Evolutionary conservation across 2,113 vertebrate genomes (phyloP), one percentile per base, ranked within the genome.

Genomic region (Eolophus roseicapilla): DNA sequence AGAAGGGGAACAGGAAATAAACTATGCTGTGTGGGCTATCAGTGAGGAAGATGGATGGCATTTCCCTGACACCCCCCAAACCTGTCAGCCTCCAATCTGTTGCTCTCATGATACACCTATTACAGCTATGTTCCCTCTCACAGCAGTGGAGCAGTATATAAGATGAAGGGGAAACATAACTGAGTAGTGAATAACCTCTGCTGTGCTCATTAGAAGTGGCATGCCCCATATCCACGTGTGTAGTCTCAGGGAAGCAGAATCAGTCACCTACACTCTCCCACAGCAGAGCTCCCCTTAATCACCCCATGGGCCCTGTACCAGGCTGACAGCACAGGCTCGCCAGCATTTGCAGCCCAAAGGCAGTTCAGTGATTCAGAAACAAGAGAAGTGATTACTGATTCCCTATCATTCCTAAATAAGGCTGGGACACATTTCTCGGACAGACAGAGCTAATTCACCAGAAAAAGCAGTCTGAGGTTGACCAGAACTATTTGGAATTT

Each of bases 171-270:
- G 18, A 15, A 87, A 33, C 1, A 3, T 21, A 74, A 73, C 0
- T 11, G 33, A 57, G 70, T 3, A 60, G 44, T 6, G 15, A 80
- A 62, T 20, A 76, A 65, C 11, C 20, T 67, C 39, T 77, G 71
- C 39, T 24, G 43, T 49, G 35, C 67, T 43, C 29, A 43, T 25
- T 1, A 39, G 44, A 39, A 50, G 41, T 10, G 24, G 59, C 49
- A 63, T 0, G 5, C 3, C 39, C 44, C 7, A 2, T 6, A 70
- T 12, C 46, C 78, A 57, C 2, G 3, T 0, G 0, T 3, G 16
- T 5, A 52, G 17, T 7, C 65, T 57, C 2, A 1, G 19, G 10
- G 25, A 78, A 69, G 23, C 41, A 49, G 62, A 23, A 10, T 57
- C 49, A 46, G 43, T 25, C 31, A 79, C 21, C 19, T 11, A 10